Percentiles rank a stretch among this genome's conserved stretches.
These are phyloP conservation scores for Eilema depressum DNA, from an alignment of 2,888 invertebrate genomes.

Conservation along the genomic window DNA sequence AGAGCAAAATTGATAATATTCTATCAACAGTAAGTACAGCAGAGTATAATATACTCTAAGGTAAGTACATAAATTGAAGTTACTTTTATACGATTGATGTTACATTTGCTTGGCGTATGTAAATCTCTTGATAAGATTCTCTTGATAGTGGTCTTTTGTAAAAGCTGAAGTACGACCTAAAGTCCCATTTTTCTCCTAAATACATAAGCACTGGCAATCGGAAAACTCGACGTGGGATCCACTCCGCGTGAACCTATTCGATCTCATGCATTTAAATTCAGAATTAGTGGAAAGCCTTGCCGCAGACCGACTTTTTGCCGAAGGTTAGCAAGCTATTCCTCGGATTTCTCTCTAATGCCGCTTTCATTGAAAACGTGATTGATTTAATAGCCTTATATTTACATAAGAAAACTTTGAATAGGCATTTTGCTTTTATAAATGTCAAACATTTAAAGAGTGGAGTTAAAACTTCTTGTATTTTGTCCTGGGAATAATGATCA, in stretches of 20 bases:
- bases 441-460: constrained; percentile 24
- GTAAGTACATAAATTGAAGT: constrained; percentile 49
- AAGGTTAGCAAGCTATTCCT: constrained; percentile 75
- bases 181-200: constrained; percentile 77
- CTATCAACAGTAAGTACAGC: constrained; percentile 51
- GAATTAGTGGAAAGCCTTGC: constrained; percentile 83
- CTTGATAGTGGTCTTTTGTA: constrained; percentile 71
- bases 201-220: constrained; percentile 81
- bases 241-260: constrained; percentile 81
- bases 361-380: constrained; percentile 80
- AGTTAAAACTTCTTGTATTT: constrained; percentile 26
- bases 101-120: constrained; percentile 51
- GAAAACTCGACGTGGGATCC: constrained; percentile 73
- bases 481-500: constrained; percentile 19
- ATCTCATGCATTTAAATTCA: constrained; percentile 87
- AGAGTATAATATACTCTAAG: too few species aligned
- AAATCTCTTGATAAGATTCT: constrained; percentile 68
- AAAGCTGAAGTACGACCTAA: constrained; percentile 66
- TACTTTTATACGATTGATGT: constrained; percentile 55
- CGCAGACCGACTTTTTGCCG: constrained; percentile 74
- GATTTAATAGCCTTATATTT: constrained; percentile 74
- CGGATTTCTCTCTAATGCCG: constrained; percentile 71
- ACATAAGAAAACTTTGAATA: constrained; percentile 56
- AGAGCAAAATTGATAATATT: constrained; percentile 37
- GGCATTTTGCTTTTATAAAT: constrained; percentile 37